Evolutionary conservation across 1,140 invertebrate species (phyloP).

Genomic region (Meloidogyne floridensis): DNA sequence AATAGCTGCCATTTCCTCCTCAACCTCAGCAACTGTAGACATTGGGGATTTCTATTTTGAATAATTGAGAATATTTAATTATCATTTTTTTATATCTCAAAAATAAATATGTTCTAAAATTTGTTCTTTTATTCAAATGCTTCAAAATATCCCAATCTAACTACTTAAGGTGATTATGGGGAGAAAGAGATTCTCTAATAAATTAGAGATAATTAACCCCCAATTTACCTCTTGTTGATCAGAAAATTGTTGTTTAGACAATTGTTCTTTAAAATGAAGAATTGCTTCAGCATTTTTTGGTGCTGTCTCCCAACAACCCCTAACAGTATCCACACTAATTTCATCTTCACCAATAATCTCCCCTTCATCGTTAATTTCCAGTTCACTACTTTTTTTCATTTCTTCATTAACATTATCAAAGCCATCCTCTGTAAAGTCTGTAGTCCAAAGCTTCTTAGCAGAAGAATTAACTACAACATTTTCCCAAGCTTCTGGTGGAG

Average conservation of each 20-base stretch:
- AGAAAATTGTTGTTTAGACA: background rate
- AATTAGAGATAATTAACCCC: background rate
- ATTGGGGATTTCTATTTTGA: background rate
- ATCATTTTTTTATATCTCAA: too few species aligned
- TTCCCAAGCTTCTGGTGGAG: constrained; percentile 2
- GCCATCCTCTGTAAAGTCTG: constrained; percentile 57
- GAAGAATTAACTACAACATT: constrained; percentile 13
- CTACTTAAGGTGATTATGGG: too few species aligned
- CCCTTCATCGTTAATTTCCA: constrained; percentile 6
- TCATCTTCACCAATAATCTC: constrained; percentile 31
- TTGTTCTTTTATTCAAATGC: too few species aligned
- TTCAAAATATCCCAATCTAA: too few species aligned
- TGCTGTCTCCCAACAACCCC: constrained; percentile 39
- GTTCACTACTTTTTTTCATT: constrained; percentile 22
- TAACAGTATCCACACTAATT: constrained; percentile 43
- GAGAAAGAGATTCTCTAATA: background rate
- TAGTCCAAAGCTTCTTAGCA: constrained; percentile 52
- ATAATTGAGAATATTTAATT: background rate
- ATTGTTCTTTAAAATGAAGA: constrained; percentile 7
- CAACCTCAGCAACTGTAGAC: background rate
- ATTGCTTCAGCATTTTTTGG: background rate
- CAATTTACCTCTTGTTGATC: background rate
- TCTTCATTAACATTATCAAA: constrained; percentile 6
- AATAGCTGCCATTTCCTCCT: constrained; percentile 13
- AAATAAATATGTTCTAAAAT: too few species aligned